Conservation (phyloP, 2,113 vertebrate genomes). For the Nothocercus nigrocapillus region DNA sequence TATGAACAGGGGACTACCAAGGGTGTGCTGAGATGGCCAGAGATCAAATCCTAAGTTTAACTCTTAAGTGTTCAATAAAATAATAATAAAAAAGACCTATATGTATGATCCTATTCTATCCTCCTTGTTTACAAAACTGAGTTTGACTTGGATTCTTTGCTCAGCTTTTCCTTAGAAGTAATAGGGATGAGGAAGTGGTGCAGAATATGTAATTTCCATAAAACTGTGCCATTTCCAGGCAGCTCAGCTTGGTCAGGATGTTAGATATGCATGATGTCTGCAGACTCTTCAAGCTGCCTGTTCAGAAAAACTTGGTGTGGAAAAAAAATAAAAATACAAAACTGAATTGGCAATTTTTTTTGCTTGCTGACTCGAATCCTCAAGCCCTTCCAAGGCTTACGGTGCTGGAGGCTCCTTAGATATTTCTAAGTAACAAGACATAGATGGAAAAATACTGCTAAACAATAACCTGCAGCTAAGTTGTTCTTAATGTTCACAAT, state of each 20-base stretch:
- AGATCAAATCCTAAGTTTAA: neutral
- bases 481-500: neutral
- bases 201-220: neutral
- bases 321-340: constrained; percentile 9
- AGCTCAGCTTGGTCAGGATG: neutral
- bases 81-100: neutral
- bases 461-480: constrained; percentile 35
- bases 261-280: neutral
- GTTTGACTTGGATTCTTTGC: neutral
- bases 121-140: neutral
- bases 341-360: constrained; percentile 22
- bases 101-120: neutral
- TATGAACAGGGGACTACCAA: neutral
- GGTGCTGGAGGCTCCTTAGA: constrained; percentile 7
- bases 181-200: neutral
- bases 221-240: neutral
- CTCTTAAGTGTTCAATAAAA: neutral
- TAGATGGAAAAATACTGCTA: constrained; percentile 23
- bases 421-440: constrained; percentile 10
- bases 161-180: neutral
- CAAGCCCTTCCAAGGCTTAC: neutral
- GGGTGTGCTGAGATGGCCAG: neutral
- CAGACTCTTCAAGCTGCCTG: neutral
- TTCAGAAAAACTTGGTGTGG: neutral
- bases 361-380: constrained; percentile 30